Base-by-base conservation (phyloP, 1,140 invertebrate genomes). In the Cotesia chilonis region DNA sequence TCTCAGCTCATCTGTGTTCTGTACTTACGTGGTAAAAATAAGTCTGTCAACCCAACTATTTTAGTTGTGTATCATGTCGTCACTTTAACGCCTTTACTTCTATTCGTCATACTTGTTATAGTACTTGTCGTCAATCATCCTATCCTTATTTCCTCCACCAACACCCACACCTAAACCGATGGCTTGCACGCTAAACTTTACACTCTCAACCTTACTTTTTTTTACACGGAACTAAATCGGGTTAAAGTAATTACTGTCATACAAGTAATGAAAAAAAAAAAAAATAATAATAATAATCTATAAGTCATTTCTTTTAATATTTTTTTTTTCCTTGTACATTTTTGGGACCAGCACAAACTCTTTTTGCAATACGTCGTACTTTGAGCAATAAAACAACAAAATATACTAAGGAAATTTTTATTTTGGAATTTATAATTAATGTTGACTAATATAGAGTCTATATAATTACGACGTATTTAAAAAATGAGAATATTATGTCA, bases 261-360 rank as follows among this genome's bases (percentile, higher is more conserved):
- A 47, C 41, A 47, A 47, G 6, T 47, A 47, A 47, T n/a, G 41
- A 37, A 64, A 12, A 35, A 35, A 17, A 17, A 17, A 17, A 17
- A n/a, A n/a, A 17, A 17, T 17, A 17, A 66, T 47, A 28, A 2
- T 28, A 28, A 28, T 28, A 28, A 28, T 28, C 3, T 28, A 28
- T 17, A 17, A 17, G 17, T 17, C 17, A 17, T 17, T 17, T 17
- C 17, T 17, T 17, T 17, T 17, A 17, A 67, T 14, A 9, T 54
- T 52, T 67, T 28, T 20, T 52, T 51, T 28, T n/a, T 54, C 35
- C 12, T 14, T n/a, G 7, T n/a, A 38, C 35, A 54, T 67, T 14
- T 28, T 67, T 67, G 65, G 65, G 65, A 67, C 65, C 65, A 67
- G 14, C 47, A 67, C 41, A 47, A 28, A 47, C 41, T 47, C 6